Conservation (phyloP, 53 echinoderm and acorn worm species). For the Arbacia lixula region DNA sequence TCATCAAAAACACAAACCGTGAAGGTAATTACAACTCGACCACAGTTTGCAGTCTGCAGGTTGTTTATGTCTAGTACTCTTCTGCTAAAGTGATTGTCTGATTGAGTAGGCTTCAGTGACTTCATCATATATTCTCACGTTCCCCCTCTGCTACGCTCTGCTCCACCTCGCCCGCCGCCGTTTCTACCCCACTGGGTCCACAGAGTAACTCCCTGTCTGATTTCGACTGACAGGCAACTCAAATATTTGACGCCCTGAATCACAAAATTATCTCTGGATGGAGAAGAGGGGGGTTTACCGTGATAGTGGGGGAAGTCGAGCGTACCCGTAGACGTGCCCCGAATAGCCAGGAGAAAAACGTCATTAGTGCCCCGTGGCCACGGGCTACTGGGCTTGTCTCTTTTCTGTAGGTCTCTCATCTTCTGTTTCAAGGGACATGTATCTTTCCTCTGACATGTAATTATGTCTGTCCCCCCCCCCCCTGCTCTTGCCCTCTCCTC, state of each 20-base stretch:
- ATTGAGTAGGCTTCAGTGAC: slow-evolving; percentile 13
- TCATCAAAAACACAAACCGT: no score
- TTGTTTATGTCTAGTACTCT: slow-evolving; percentile 8
- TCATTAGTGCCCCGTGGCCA: slow-evolving; percentile 17
- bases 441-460: no score
- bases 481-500: no score
- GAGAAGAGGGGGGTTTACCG: background rate
- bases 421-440: no score
- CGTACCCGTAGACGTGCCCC: background rate
- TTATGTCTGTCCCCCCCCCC: no score
- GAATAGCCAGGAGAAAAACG: background rate
- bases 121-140: slow-evolving; percentile 36
- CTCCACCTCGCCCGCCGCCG: no score
- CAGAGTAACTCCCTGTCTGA: slow-evolving; percentile 11
- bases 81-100: slow-evolving; percentile 14
- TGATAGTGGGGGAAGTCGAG: background rate
- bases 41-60: background rate
- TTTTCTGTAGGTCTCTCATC: no score
- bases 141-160: slow-evolving; percentile 1
- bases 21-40: no score
- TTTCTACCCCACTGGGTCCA: no score
- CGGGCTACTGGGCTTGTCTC: no score
- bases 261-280: slow-evolving; percentile 29
- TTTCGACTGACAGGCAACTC: slow-evolving; percentile 18
- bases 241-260: slow-evolving; percentile 32